Percentiles rank a stretch among this genome's conserved stretches.
Conservation (phyloP, 2,797 vertebrate species). For the Silurus aristotelis region DNA sequence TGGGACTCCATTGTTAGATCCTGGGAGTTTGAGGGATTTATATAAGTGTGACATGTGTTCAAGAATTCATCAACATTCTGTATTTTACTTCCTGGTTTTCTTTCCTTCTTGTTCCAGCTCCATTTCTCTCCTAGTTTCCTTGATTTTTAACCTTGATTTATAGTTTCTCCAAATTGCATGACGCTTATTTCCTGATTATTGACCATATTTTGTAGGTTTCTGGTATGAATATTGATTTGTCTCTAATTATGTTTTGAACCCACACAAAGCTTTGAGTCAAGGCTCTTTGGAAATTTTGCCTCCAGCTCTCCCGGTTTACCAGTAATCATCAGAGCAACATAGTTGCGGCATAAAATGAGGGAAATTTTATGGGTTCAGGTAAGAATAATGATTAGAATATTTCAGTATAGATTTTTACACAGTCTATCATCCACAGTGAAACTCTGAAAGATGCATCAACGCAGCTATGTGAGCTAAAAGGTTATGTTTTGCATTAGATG, state of each 20-base stretch:
- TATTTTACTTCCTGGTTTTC: neutral
- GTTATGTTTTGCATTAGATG: neutral
- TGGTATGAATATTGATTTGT: constrained; percentile 16
- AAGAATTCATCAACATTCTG: neutral
- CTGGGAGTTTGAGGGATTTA: neutral
- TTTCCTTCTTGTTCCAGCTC: neutral
- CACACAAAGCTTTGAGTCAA: neutral
- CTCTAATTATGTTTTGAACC: constrained; percentile 7
- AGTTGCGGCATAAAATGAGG: neutral
- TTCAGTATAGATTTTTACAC: neutral
- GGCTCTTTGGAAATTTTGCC: neutral
- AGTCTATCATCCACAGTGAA: neutral
- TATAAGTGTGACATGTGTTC: neutral
- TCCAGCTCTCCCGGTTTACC: neutral
- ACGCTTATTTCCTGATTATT: neutral
- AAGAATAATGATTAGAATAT: constrained; percentile 14
- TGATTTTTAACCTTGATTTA: neutral
- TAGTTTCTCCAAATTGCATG: neutral
- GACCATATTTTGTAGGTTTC: neutral
- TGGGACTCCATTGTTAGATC: neutral
- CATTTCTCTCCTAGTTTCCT: neutral
- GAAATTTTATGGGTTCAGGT: constrained; percentile 15
- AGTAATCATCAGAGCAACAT: neutral
- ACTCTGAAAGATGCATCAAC: neutral
- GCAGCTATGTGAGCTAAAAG: neutral